Evolutionary conservation across 2,797 vertebrate genomes (phyloP).

Genomic region (Psittacula derbiana): DNA sequence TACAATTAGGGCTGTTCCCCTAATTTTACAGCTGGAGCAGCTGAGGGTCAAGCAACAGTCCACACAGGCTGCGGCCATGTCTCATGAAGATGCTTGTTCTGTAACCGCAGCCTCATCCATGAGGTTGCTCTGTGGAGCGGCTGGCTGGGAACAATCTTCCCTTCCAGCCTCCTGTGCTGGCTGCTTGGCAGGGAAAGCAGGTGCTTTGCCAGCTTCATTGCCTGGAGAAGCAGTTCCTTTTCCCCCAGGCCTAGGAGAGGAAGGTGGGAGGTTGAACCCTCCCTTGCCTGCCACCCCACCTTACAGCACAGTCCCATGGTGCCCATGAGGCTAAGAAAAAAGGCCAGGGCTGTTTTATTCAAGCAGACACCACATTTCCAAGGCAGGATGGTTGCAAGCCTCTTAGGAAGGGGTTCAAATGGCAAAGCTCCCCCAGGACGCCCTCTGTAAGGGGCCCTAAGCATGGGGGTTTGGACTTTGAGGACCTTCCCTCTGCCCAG

Average conservation of each 20-base stretch:
- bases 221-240: neutral
- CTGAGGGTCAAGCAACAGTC: neutral
- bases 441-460: neutral
- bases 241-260: neutral
- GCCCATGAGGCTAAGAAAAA: neutral
- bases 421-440: neutral
- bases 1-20: neutral
- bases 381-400: neutral
- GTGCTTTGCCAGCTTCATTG: neutral
- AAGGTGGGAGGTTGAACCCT: neutral
- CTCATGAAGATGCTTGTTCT: neutral
- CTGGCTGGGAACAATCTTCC: neutral
- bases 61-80: neutral
- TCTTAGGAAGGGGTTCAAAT: neutral
- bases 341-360: neutral
- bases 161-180: neutral
- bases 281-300: neutral
- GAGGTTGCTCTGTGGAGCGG: neutral
- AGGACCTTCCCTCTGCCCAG: neutral
- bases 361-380: neutral
- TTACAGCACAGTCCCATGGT: neutral
- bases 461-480: rapidly evolving
- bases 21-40: neutral
- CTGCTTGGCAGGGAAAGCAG: neutral
- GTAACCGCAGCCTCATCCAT: rapidly evolving